Conservation (phyloP, 2,113 vertebrate genomes). For the Uria aalge region DNA sequence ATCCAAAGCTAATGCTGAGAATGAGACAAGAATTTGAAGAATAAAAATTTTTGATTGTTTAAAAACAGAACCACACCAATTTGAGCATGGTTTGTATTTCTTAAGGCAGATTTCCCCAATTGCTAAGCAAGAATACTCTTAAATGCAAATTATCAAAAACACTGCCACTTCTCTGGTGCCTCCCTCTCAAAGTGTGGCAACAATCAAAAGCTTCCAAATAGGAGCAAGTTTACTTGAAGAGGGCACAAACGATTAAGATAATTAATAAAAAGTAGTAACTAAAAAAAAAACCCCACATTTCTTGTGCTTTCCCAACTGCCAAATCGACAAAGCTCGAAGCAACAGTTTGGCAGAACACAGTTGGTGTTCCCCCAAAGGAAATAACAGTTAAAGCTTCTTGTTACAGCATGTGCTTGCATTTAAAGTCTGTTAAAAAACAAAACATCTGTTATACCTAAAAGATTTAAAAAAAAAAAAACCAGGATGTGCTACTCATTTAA, state of each 20-base stretch:
- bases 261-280: neutral
- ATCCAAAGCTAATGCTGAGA: neutral
- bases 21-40: neutral
- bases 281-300: neutral
- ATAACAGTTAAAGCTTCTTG: neutral
- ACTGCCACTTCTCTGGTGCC: neutral
- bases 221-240: neutral
- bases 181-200: neutral
- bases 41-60: neutral
- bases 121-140: neutral
- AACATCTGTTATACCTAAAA: neutral
- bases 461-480: neutral
- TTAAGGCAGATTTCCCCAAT: neutral
- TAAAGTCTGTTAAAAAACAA: neutral
- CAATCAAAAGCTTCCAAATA: neutral
- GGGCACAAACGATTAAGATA: neutral
- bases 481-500: neutral
- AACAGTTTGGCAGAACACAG: neutral
- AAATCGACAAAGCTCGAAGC: neutral
- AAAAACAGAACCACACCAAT: neutral
- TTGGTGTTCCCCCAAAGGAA: neutral
- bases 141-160: neutral
- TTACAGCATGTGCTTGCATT: neutral
- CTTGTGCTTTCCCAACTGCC: neutral
- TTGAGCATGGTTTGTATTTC: neutral